A percentile compares a stretch with the other conserved stretches of the same genome.
Conservation (phyloP, 2,113 vertebrate genomes). For the Phoenicopterus ruber region DNA sequence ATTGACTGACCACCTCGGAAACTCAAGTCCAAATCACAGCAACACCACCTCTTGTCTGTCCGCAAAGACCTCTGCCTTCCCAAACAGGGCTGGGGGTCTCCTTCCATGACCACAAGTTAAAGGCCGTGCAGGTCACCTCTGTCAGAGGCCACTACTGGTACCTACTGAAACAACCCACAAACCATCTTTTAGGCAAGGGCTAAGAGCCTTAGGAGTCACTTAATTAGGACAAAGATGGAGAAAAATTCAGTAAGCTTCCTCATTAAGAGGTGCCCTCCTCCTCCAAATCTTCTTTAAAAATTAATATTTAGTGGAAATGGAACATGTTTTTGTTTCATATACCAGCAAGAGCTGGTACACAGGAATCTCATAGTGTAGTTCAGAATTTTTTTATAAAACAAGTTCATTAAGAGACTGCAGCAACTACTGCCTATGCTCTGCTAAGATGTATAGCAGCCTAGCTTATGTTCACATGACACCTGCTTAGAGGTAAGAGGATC, state of each 20-base stretch:
- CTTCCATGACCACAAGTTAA: background rate
- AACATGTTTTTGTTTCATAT: background rate
- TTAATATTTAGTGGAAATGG: background rate
- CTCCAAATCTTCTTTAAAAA: background rate
- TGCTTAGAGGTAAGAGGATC: background rate
- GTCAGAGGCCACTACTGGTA: background rate
- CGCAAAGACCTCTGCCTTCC: background rate
- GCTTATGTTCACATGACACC: background rate
- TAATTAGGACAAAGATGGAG: background rate
- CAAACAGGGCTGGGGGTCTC: background rate
- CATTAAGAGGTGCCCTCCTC: background rate
- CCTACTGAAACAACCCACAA: background rate
- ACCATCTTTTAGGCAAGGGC: background rate
- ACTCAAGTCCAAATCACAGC: background rate
- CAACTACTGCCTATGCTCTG: background rate
- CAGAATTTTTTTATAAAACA: background rate
- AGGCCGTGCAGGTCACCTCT: background rate
- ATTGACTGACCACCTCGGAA: background rate
- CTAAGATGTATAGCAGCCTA: background rate
- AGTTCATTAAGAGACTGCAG: background rate
- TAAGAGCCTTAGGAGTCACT: background rate
- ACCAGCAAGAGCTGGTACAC: background rate
- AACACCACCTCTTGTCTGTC: background rate
- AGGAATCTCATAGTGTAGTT: background rate
- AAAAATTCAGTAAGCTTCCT: background rate